Conservation (phyloP, 2,888 invertebrate species). For the Ormyrus pomaceus region DNA sequence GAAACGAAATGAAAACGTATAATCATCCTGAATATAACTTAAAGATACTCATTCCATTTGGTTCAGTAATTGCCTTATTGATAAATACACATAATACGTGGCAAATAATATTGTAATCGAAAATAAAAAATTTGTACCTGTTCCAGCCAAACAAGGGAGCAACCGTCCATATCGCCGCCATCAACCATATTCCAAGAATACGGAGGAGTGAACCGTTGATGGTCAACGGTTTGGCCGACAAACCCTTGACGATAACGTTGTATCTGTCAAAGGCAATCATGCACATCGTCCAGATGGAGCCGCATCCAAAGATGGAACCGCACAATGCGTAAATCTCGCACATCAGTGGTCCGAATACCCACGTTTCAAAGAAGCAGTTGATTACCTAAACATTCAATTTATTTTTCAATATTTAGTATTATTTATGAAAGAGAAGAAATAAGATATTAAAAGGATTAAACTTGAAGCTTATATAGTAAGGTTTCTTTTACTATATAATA, state of each 20-base stretch:
- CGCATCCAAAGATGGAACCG: conserved; percentile 92
- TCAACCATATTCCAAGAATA: conserved; percentile 87
- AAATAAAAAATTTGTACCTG: conserved; percentile 75
- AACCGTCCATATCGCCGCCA: conserved; percentile 87
- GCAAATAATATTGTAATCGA: neutral
- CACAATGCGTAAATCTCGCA: conserved; percentile 92
- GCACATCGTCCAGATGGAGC: conserved; percentile 95
- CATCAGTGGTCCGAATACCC: conserved; percentile 83
- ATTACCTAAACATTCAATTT: conserved; percentile 75
- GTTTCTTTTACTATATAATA: too few species aligned
- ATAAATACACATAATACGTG: too few species aligned
- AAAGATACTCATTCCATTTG: too few species aligned
- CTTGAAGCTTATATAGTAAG: too few species aligned
- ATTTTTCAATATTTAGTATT: neutral
- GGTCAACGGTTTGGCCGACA: conserved; percentile 90
- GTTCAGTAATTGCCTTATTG: too few species aligned
- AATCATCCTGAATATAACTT: too few species aligned
- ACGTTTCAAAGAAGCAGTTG: conserved; percentile 87
- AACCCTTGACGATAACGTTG: conserved; percentile 94
- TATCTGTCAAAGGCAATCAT: conserved; percentile 95
- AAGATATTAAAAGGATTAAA: too few species aligned
- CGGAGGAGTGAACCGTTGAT: conserved; percentile 87
- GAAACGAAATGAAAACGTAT: too few species aligned
- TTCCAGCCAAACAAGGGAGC: conserved; percentile 93
- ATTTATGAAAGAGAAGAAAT: too few species aligned